Evolutionary conservation across 2,797 vertebrate genomes (phyloP), one percentile per base, ranked within the genome.

Genomic region (Tragelaphus eurycerus): DNA sequence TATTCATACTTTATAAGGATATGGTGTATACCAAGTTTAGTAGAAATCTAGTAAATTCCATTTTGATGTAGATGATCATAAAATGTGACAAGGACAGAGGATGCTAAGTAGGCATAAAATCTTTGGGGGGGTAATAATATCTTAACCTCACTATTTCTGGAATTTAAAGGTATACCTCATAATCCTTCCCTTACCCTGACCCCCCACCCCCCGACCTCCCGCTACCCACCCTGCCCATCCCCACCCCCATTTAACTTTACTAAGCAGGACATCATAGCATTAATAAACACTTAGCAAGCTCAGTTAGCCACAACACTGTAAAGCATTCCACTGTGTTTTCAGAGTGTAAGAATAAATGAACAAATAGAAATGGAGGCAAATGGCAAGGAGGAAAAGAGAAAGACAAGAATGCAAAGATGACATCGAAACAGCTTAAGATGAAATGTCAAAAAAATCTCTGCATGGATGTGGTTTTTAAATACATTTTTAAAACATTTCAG

Each of bases 381-480:
- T 98, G 98, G 98, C 93, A 96, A 97, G 95, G 96, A 97, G 86
- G 8, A 93, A 87, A 96, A 96, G 97, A 97, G 83, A 34, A 38
- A 98, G 4, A 57, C 54, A 90, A 92, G 96, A 98, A 98, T 88
- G 97, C 98, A 98, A 98, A 92, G 87, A 97, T 97, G 97, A 98
- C 96, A 98, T 89, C 86, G 97, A 97, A 98, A 97, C 96, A 99
- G 98, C 98, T 97, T 97, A 98, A 96, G 97, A 98, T 98, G 98
- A 97, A 98, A 98, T 98, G 98, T 98, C 95, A 98, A 98, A 98
- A 98, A 97, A 97, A 98, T 99, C 98, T 99, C 99, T 99, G 99
- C 99, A 99, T 99, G 99, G 99, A 99, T 99, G 99, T 98, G 98
- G 99, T 98, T 98, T 98, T 89, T 97, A 95, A 55, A 97, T 97